Base-by-base conservation (phyloP, 2,888 invertebrate genomes). In the Melipona bicolor region DNA sequence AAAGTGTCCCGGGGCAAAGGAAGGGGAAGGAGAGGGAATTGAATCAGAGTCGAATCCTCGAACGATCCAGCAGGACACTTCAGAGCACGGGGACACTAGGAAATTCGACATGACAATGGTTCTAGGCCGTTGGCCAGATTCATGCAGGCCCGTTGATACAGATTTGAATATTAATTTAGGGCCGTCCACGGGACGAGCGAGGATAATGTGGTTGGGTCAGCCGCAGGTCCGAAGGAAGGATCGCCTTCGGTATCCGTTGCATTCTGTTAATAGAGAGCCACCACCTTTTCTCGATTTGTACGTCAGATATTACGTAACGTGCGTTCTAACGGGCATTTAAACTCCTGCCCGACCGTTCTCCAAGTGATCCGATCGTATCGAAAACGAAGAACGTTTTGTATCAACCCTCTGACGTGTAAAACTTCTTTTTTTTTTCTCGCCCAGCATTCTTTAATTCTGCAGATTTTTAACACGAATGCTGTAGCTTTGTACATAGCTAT, bases 111-210 rank as follows among this genome's bases (percentile, higher is more conserved):
- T 80, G 81, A 89, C 88, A 89, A 89, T 89, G 79, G 86, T 71
- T 79, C 54, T 36, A 59, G 89, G 78, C 88, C 89, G 88, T 89
- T 89, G 83, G 77, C 56, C 70, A 81, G 77, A 89, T 86, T 81
- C 82, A 64, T 74, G 64, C 69, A 70, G 77, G 74, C 72, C 89
- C 85, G 87, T 85, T 89, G 87, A 90, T 91, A 91, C 91, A 90
- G 92, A 93, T 93, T 93, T 93, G 93, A 93, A 93, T 93, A 93
- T 93, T 93, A 93, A 93, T 93, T 92, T 88, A 85, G 88, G 90
- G 88, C 90, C 88, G 91, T 89, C 78, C 84, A 89, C 79, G 84
- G 86, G 85, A 83, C 87, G 77, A 80, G 74, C 62, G 78, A 85
- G 83, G 84, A 89, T 84, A 89, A 86, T 80, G 87, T 86, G 86